Base-by-base conservation (phyloP, 2,113 vertebrate species). In the Columba janthina region DNA sequence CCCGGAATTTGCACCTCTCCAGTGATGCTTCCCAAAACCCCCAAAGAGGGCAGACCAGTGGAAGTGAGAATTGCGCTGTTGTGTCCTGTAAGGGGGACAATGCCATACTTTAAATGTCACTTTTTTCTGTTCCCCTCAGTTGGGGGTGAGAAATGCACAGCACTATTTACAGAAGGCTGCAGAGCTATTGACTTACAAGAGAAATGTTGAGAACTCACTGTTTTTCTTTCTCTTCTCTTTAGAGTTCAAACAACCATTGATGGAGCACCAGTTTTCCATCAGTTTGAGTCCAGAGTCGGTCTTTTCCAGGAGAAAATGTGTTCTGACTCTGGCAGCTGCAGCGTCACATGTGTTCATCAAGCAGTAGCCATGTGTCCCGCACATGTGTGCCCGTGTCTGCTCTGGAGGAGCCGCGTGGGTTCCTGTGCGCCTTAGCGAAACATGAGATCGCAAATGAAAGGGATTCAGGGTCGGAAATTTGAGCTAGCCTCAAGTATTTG, bases 341-440 rank as follows among this genome's bases (percentile, higher is more conserved):
- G 13, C 2, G 12, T 40, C 44, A 31, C 0, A 0, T n/a, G 31
- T 72, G n/a, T 31, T 83, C 54, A 38, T 32, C 10, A 4, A 22
- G 13, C 44, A 78, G 85, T 15, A 83, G 71, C 85, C 51, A 28
- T 31, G 25, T 94, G 82, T 91, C 44, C 53, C 5, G 13, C 82
- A 61, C 29, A 18, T 48, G 66, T 53, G 64, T 64, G 42, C 57
- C 32, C 42, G 16, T 44, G 44, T 44, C 44, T 44, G 44, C 44
- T 44, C 44, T 8, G 28, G 34, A 83, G 66, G 72, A 36, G 15
- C 48, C 0, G 0, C 9, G 24, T 88, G 88, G 12, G 20, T 94
- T 73, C 32, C 42, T 65, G 5, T 25, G 20, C 11, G 16, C 7
- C 20, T 11, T 31, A 88, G 31, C 51, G 58, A 85, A 76, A 61